Evolutionary conservation across 2,797 vertebrate genomes (phyloP).

Genomic region (Micrastur ruficollis): DNA sequence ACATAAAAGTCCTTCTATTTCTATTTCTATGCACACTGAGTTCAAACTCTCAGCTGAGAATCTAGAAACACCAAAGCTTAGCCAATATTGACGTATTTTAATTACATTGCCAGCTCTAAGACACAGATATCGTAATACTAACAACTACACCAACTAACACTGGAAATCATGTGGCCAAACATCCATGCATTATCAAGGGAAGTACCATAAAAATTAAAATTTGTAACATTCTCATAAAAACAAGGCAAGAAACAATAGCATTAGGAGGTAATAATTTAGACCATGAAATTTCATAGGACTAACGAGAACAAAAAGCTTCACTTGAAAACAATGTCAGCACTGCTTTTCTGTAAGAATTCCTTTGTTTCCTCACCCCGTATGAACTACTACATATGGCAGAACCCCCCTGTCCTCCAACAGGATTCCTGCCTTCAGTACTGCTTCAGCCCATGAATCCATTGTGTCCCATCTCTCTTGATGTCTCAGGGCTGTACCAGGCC

Average conservation of each 20-base stretch:
- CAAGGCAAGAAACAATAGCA: background rate
- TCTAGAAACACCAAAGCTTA: background rate
- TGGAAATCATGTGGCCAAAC: background rate
- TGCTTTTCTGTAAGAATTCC: background rate
- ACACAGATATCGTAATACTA: background rate
- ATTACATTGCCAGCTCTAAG: background rate
- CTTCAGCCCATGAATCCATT: background rate
- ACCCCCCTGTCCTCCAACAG: background rate
- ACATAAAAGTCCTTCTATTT: background rate
- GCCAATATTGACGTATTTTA: background rate
- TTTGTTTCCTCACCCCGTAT: background rate
- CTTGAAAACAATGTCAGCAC: background rate
- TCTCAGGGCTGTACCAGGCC: background rate
- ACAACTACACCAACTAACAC: background rate
- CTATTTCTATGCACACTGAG: background rate
- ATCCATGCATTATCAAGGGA: background rate
- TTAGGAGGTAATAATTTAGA: background rate
- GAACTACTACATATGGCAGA: background rate
- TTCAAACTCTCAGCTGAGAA: background rate
- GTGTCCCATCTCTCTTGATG: background rate
- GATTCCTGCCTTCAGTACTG: background rate
- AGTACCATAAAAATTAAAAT: background rate
- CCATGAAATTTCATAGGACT: slow-evolving; percentile 2
- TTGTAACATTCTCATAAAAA: background rate
- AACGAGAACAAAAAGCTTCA: slow-evolving; percentile 2